Conservation (phyloP, 2,113 vertebrate species). For the Leptosomus discolor region DNA sequence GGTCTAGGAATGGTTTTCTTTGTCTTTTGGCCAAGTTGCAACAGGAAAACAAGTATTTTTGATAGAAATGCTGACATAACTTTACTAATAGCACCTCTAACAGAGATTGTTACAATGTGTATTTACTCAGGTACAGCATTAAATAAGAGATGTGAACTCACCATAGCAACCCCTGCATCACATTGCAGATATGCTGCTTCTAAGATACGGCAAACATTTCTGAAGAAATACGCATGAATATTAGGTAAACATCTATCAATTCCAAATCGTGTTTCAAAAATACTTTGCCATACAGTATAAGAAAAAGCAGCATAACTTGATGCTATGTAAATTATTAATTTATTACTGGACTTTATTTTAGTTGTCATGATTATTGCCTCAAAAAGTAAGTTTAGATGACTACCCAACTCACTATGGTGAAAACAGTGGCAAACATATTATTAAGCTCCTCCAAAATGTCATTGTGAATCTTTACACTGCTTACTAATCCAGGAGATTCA, state of each 20-base stretch:
- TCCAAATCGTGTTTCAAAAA: not conserved
- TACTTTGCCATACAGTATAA: not conserved
- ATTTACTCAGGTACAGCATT: conserved; percentile 64
- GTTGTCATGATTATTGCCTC: not conserved
- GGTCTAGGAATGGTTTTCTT: not conserved
- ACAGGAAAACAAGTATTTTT: conserved; percentile 44
- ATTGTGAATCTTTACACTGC: not conserved
- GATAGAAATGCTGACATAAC: conserved; percentile 48
- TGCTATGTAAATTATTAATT: not conserved
- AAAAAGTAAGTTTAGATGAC: not conserved
- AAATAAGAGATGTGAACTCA: conserved; percentile 56
- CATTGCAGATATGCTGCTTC: conserved; percentile 48
- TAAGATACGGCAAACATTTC: conserved; percentile 31
- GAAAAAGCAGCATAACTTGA: not conserved
- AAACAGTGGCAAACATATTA: not conserved
- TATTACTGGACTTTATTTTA: not conserved
- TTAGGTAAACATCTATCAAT: conserved; percentile 16
- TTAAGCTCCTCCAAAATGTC: not conserved
- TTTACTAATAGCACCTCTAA: not conserved
- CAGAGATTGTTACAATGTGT: not conserved
- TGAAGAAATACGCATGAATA: conserved; percentile 32
- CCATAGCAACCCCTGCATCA: conserved; percentile 57
- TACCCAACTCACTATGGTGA: not conserved
- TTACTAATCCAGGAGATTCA: not conserved
- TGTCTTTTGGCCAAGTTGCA: not conserved